Evolutionary conservation across 1,140 invertebrate species (phyloP).

Genomic region (Drosophila carrolli): DNA sequence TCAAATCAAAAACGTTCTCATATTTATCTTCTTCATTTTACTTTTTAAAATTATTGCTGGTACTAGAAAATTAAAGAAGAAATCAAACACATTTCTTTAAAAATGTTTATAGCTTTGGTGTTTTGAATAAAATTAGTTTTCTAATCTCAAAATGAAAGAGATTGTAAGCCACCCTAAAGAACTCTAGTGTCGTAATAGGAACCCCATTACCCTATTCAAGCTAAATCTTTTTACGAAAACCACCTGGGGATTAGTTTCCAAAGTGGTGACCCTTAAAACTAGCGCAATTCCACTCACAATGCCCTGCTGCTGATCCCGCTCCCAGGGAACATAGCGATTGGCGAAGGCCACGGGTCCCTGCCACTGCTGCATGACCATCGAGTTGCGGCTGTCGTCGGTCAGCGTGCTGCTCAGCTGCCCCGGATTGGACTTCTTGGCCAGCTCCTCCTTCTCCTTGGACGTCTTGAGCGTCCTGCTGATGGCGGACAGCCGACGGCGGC

Average conservation of each 20-base stretch:
- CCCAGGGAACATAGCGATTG: slow-evolving; percentile 93
- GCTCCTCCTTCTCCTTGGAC: slow-evolving; percentile 86
- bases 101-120: no score
- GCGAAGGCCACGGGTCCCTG: slow-evolving; percentile 89
- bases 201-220: background rate
- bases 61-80: no score
- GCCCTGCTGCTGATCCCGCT: slow-evolving; percentile 87
- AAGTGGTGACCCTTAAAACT: background rate
- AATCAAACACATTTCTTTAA: no score
- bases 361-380: slow-evolving; percentile 88
- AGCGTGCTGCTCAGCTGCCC: slow-evolving; percentile 73
- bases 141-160: no score
- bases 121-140: no score
- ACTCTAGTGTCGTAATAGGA: no score
- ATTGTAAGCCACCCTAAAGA: no score
- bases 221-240: background rate
- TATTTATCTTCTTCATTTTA: no score
- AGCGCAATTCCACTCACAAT: slow-evolving; percentile 44
- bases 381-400: slow-evolving; percentile 79
- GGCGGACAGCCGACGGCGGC: slow-evolving; percentile 86
- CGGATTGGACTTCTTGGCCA: slow-evolving; percentile 85
- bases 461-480: slow-evolving; percentile 84
- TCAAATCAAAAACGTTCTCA: no score
- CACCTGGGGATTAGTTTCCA: background rate
- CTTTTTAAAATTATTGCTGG: no score